A percentile compares a stretch with the other conserved stretches of the same genome.
These are phyloP conservation scores for Epistrophe eligans DNA, from an alignment of 2,888 invertebrate genomes.

Conservation along the genomic window DNA sequence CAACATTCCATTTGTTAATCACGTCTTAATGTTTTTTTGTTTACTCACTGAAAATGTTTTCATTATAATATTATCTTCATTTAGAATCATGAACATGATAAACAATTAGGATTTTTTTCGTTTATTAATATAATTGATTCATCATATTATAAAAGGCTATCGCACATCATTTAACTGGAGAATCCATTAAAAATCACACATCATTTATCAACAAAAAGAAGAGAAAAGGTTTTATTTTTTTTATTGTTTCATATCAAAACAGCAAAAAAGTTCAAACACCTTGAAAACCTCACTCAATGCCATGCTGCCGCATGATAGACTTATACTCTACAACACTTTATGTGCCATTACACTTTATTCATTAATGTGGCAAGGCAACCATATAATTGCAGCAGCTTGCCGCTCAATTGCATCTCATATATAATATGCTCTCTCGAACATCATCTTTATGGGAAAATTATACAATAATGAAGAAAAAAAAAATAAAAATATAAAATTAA, in stretches of 20 bases:
- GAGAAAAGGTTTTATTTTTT: constrained; percentile 45
- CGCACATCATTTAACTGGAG: constrained; percentile 10
- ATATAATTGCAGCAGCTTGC: constrained; percentile 68
- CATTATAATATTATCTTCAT: constrained; percentile 23
- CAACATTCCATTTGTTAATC: constrained; percentile 43
- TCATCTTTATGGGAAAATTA: constrained; percentile 40
- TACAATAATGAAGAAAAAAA: constrained; percentile 10
- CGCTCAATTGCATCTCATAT: constrained; percentile 50
- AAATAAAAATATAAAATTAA: constrained; percentile 2
- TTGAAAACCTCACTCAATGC: constrained; percentile 71
- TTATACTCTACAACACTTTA: background rate
- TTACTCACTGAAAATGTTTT: constrained; percentile 1
- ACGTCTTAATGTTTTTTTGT: constrained; percentile 37
- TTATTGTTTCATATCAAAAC: background rate
- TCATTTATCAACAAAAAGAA: constrained; percentile 23
- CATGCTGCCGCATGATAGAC: constrained; percentile 27
- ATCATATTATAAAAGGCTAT: constrained; percentile 1
- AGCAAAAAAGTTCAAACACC: constrained; percentile 72
- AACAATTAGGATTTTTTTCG: constrained; percentile 14
- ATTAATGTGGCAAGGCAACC: constrained; percentile 71
- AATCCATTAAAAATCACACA: constrained; percentile 31
- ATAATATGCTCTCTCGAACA: constrained; percentile 23
- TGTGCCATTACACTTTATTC: constrained; percentile 30
- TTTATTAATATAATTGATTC: background rate
- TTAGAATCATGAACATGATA: background rate